Conservation (phyloP, 2,797 vertebrate species). For the Erithacus rubecula region DNA sequence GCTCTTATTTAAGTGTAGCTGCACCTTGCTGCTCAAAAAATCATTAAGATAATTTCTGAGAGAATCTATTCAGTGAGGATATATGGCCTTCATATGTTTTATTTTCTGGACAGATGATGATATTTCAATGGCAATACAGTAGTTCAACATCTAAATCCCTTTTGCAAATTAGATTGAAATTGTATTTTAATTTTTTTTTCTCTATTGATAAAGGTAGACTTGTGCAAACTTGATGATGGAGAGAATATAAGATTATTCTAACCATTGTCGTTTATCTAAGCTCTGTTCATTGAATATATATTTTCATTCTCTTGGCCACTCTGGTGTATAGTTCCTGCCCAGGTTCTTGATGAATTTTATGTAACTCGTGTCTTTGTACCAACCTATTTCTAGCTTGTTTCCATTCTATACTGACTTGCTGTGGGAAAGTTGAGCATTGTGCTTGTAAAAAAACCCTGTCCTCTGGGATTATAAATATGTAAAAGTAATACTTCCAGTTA, state of each 20-base stretch:
- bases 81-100: neutral
- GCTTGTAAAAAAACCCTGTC: rapidly evolving
- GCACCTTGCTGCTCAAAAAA: neutral
- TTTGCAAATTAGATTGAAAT: neutral
- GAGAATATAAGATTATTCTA: neutral
- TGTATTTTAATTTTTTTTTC: neutral
- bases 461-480: neutral
- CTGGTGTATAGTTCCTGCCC: neutral
- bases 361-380: neutral
- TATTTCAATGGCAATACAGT: neutral
- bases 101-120: neutral
- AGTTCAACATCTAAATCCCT: neutral
- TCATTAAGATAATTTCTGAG: neutral
- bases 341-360: neutral
- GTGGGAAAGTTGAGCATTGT: neutral
- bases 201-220: neutral
- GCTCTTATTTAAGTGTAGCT: neutral
- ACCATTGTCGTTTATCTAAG: neutral
- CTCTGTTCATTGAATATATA: neutral
- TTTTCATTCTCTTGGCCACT: neutral
- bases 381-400: neutral
- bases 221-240: neutral
- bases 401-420: neutral
- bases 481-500: neutral
- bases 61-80: neutral